phyloP scores from a whole-genome alignment of 1,140 invertebrate genomes.

The Helicorthomorpha holstii region DNA sequence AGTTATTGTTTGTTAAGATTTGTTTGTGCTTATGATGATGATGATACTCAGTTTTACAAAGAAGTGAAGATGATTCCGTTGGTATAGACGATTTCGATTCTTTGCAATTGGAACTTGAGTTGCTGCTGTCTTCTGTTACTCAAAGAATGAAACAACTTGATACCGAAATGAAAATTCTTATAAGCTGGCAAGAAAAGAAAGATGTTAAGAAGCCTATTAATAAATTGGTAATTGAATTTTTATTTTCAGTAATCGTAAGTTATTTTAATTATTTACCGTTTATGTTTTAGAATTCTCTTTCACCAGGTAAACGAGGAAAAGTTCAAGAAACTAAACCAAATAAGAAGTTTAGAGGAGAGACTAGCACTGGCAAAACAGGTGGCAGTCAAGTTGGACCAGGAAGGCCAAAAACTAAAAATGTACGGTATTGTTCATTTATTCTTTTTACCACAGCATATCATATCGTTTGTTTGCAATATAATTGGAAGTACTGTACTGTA shows the following conservation, averaged over 20 bases:
- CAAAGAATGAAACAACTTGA: conserved; percentile 55
- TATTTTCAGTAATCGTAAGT: not conserved
- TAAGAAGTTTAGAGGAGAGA: conserved; percentile 23
- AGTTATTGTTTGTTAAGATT: not conserved
- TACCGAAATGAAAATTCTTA: conserved; percentile 38
- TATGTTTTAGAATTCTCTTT: conserved; percentile 12
- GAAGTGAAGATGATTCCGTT: conserved; percentile 41
- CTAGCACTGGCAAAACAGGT: conserved; percentile 9
- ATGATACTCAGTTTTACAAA: conserved; percentile 31
- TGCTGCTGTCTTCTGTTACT: conserved; percentile 59
- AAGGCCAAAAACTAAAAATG: conserved; percentile 19
- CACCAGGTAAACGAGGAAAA: conserved; percentile 22
- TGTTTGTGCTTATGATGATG: conserved; percentile 10
- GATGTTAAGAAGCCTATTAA: conserved; percentile 19
- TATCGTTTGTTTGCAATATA: too few relatives aligned
- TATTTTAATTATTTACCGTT: not conserved
- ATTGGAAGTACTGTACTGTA: too few relatives aligned
- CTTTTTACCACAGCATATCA: too few relatives aligned
- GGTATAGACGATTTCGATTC: conserved; percentile 64
- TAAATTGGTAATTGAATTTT: conserved; percentile 3
- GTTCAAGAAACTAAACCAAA: conserved; percentile 21
- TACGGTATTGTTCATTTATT: too few relatives aligned
- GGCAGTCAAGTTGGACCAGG: conserved; percentile 12
- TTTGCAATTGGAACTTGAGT: conserved; percentile 74
- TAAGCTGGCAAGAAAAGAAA: conserved; percentile 24